Conservation (phyloP, 2,797 vertebrate genomes). For the Merluccius polli region DNA sequence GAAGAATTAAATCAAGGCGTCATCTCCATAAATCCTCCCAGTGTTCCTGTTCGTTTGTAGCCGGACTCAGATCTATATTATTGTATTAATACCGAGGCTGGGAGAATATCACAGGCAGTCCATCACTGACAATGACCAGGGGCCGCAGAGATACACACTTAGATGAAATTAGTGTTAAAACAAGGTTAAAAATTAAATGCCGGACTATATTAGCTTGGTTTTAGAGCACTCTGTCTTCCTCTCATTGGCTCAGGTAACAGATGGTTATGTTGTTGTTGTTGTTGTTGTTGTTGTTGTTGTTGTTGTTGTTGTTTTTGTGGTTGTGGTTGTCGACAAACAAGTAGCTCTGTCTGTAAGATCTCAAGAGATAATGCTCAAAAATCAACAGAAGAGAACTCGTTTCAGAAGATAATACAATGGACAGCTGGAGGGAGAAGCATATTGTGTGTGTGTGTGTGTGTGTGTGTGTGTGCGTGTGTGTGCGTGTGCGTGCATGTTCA, state of each 20-base stretch:
- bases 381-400: neutral
- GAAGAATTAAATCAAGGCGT: slow-evolving; percentile 63
- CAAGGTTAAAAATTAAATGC: slow-evolving; percentile 10
- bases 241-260: neutral
- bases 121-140: slow-evolving; percentile 41
- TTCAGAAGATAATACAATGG: neutral
- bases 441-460: neutral
- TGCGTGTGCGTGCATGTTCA: neutral
- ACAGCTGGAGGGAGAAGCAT: neutral
- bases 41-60: slow-evolving; percentile 50
- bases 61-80: slow-evolving; percentile 36
- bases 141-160: slow-evolving; percentile 22
- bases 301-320: too few relatives aligned
- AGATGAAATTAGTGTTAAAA: slow-evolving; percentile 26
- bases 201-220: slow-evolving; percentile 6
- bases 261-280: neutral
- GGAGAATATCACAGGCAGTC: slow-evolving; percentile 38
- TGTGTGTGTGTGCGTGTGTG: neutral
- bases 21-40: slow-evolving; percentile 49
- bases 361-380: neutral
- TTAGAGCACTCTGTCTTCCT: neutral
- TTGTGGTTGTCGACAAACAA: neutral
- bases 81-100: slow-evolving; percentile 56
- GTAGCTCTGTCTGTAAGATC: slow-evolving; percentile 2
- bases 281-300: neutral